phyloP scores from a whole-genome alignment of 1,140 invertebrate species.

The Polypedilum pembai region DNA sequence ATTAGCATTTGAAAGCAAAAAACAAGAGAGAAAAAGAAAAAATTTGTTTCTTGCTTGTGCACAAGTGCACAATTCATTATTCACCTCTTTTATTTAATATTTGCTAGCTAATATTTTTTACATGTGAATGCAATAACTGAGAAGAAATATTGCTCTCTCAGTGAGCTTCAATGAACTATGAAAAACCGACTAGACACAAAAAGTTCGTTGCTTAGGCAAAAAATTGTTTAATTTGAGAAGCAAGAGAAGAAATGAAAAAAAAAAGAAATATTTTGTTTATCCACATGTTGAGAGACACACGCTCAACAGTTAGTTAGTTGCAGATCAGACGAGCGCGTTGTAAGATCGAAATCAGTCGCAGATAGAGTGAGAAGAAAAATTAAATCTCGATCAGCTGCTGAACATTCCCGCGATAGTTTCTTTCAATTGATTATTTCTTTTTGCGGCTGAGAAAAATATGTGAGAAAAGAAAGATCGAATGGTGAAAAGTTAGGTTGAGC shows the following conservation, averaged over 20 bases:
- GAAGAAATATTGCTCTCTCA: not conserved
- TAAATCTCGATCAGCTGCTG: too few species aligned
- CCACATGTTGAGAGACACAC: not conserved
- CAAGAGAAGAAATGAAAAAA: not conserved
- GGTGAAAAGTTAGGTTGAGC: too few species aligned
- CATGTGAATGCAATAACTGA: not conserved
- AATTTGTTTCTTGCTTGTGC: not conserved
- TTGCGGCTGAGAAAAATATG: too few species aligned
- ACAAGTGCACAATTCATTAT: not conserved
- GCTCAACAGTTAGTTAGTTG: not conserved
- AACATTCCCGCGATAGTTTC: too few species aligned
- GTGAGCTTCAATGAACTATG: slow-evolving; percentile 14
- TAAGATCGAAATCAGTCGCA: not conserved
- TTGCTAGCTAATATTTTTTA: not conserved
- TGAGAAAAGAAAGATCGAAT: too few species aligned
- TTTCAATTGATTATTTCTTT: too few species aligned
- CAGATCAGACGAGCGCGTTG: not conserved
- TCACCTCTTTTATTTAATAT: too few species aligned
- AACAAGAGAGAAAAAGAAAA: not conserved
- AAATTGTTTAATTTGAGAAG: not conserved
- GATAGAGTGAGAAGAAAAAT: too few species aligned
- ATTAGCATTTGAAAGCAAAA: not conserved
- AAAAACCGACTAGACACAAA: not conserved
- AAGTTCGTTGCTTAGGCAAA: not conserved
- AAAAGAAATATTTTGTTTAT: not conserved